These are phyloP conservation scores for Plutella xylostella DNA, from an alignment of 2,888 invertebrate genomes.

Conservation along the genomic window DNA sequence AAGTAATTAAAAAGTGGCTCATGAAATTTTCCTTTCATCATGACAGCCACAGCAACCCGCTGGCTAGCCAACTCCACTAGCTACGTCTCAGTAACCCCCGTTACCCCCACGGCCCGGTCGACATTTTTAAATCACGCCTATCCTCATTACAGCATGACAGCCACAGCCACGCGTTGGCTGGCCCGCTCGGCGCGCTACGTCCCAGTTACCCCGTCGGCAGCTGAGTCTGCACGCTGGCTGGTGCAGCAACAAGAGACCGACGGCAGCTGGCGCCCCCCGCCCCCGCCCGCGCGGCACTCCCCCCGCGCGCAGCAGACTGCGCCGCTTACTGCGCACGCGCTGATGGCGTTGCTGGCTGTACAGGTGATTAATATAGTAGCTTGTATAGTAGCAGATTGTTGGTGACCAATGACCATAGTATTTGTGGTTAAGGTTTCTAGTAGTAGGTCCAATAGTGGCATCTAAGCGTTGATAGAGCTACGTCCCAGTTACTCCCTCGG, in stretches of 20 bases:
- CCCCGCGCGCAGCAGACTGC: constrained; percentile 49
- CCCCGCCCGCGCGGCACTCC: constrained; percentile 70
- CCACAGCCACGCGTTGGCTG: constrained; percentile 49
- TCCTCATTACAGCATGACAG: constrained; percentile 43
- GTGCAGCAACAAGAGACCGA: constrained; percentile 75
- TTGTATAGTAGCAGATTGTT: too few species aligned
- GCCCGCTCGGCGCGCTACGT: constrained; percentile 47
- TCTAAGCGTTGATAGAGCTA: too few species aligned
- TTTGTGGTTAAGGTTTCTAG: too few species aligned
- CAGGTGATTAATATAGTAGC: constrained; percentile 29
- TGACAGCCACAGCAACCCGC: constrained; percentile 49
- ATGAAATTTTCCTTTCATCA: constrained; percentile 39
- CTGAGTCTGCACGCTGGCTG: constrained; percentile 80
- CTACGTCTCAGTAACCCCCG: too few species aligned
- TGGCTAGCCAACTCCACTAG: too few species aligned
- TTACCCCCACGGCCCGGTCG: too few species aligned
- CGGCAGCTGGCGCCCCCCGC: constrained; percentile 77
- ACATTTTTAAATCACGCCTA: too few species aligned
- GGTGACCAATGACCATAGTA: too few species aligned
- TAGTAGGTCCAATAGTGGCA: too few species aligned
- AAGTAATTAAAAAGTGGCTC: too few species aligned
- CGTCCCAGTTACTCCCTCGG: too few species aligned
- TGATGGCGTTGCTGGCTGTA: constrained; percentile 80
- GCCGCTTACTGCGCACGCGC: constrained; percentile 84
- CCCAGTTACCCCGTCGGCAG: constrained; percentile 37